Base-by-base conservation (phyloP, 2,797 vertebrate genomes). In the Eleutherodactylus coqui region DNA sequence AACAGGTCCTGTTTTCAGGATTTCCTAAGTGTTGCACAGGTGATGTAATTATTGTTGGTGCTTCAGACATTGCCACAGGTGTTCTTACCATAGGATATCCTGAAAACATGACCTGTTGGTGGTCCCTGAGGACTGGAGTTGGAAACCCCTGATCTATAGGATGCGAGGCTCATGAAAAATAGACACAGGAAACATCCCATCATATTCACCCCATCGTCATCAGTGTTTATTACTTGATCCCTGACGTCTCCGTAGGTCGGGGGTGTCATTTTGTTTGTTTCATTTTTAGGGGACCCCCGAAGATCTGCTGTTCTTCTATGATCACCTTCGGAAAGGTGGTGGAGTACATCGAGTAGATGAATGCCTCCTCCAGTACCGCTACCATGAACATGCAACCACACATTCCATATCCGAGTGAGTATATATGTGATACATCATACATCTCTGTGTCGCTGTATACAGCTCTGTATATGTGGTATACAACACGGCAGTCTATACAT, bases 281-380 rank as follows among this genome's bases (percentile, higher is more conserved):
- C 34, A 6, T 70, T 85, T 90, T 86, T 1, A 99, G 98, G 98
- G 98, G 0, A 93, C 97, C 75, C 97, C 98, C 0, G 98, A 99
- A 91, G 98, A 99, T 87, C 89, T 99, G 90, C 89, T 99, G 41
- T 96, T 97, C 91, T 99, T 99, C 91, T 97, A 99, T 86, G 91
- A 96, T 60, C 96, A 96, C 88, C 93, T 99, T 80, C 93, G 95
- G 73, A 93, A 88, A 43, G 97, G 96, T 0, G 96, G 96, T 0
- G 88, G 90, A 10, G 89, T 96, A 14, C 67, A 92, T 36, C 93
- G 96, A 11, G 95, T 98, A 24, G 92, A 98, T 87, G 90, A 88
- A 58, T 94, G 93, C 87, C 94, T 98, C 79, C 94, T 99, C 79
- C 88, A 96, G 4, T 99, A 99, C 88, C 96, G 97, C 9, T 97